These are phyloP conservation scores for Cephalopholis sonnerati DNA, from an alignment of 2,113 vertebrate species.

Conservation along the genomic window DNA sequence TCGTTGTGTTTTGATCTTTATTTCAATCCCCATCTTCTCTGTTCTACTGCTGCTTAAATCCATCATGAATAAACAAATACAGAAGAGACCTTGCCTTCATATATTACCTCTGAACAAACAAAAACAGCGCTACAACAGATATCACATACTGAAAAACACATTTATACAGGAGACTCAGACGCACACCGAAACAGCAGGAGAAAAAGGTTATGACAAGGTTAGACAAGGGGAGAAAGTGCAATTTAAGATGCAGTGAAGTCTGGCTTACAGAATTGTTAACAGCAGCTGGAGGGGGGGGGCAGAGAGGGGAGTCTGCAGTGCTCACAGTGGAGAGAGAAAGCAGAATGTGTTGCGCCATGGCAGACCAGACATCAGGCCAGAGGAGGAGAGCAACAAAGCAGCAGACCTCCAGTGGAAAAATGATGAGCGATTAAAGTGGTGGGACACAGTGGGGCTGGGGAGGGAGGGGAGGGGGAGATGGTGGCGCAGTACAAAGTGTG, in stretches of 20 bases:
- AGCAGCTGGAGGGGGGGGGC: constrained; percentile 8
- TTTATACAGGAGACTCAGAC: constrained; percentile 43
- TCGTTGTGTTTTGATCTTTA: constrained; percentile 67
- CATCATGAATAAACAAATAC: constrained; percentile 48
- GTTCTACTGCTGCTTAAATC: constrained; percentile 62
- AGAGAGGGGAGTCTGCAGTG: not conserved
- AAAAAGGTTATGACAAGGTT: constrained; percentile 19
- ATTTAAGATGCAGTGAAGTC: constrained; percentile 37
- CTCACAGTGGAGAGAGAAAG: not conserved
- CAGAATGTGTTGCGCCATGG: constrained; percentile 8
- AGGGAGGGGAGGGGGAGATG: not conserved
- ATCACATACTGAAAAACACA: constrained; percentile 48
- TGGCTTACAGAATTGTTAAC: constrained; percentile 35
- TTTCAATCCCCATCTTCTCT: constrained; percentile 64
- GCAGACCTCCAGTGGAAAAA: constrained; percentile 18
- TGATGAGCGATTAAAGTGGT: not conserved
- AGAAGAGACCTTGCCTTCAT: constrained; percentile 52
- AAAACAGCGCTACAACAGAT: constrained; percentile 61
- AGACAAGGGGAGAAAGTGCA: constrained; percentile 54
- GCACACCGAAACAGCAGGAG: constrained; percentile 4
- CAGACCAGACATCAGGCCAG: constrained; percentile 13
- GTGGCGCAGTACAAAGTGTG: not conserved
- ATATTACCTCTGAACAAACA: constrained; percentile 68
- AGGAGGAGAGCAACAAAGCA: constrained; percentile 13
- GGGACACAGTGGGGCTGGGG: not conserved